Evolutionary conservation across 1,140 invertebrate species (phyloP).

Genomic region (Drosophila insularis): DNA sequence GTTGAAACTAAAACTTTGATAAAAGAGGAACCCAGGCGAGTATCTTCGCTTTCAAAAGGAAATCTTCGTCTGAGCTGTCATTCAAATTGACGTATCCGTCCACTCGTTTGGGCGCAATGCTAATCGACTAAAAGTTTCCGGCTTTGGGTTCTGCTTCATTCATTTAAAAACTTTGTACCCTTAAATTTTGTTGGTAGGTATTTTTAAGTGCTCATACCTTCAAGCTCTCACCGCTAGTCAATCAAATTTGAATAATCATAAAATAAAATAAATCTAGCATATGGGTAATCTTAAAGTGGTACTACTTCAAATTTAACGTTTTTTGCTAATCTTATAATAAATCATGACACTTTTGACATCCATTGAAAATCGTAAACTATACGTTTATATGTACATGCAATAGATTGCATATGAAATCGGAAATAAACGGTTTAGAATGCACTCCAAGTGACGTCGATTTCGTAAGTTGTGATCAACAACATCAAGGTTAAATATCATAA

Average conservation of each 20-base stretch:
- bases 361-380: not conserved
- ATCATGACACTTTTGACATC: not conserved
- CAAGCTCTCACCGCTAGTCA: not conserved
- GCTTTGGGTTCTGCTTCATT: not conserved
- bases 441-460: not conserved
- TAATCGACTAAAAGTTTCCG: conserved; percentile 4
- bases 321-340: not conserved
- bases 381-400: not conserved
- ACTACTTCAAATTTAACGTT: not conserved
- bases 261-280: conserved; percentile 1
- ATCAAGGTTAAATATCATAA: not conserved
- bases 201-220: not conserved
- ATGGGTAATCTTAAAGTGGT: not conserved
- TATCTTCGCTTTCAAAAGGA: no score
- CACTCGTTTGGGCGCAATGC: not conserved
- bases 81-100: conserved; percentile 2
- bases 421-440: not conserved
- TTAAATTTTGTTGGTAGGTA: not conserved
- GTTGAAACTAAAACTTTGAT: no score
- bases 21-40: no score
- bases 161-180: not conserved
- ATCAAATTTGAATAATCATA: conserved; percentile 11
- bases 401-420: not conserved
- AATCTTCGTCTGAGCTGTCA: conserved; percentile 4
- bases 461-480: no score